These are phyloP conservation scores for Todus mexicanus DNA, from an alignment of 2,797 vertebrate genomes.

Conservation along the genomic window DNA sequence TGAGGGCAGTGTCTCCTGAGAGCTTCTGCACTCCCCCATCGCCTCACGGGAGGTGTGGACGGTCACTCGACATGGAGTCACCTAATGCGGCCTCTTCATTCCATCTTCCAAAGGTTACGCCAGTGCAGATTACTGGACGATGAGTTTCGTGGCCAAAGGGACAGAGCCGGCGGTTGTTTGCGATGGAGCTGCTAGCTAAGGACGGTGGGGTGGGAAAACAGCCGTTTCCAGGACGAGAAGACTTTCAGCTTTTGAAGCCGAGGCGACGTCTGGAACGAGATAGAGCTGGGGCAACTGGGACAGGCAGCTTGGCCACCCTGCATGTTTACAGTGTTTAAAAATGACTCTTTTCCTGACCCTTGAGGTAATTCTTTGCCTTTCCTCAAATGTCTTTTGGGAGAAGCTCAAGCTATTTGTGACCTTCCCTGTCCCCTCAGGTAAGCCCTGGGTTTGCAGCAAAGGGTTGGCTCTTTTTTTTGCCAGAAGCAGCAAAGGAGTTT, in stretches of 20 bases:
- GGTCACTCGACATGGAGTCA: background rate
- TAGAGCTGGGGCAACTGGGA: conserved; percentile 6
- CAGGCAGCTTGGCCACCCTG: conserved; percentile 52
- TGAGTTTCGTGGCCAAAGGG: conserved; percentile 71
- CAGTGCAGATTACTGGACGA: conserved; percentile 61
- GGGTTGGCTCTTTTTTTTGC: background rate
- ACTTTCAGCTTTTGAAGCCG: conserved; percentile 32
- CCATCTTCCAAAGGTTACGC: conserved; percentile 65
- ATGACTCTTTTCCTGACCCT: conserved; percentile 42
- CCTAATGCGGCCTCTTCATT: background rate
- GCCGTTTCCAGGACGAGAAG: background rate
- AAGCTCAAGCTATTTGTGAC: conserved; percentile 35
- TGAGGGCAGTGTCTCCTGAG: background rate
- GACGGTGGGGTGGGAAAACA: background rate
- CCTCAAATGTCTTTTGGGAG: conserved; percentile 42
- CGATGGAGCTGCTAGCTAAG: conserved; percentile 71
- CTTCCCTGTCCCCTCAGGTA: conserved; percentile 51
- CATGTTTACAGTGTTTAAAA: conserved; percentile 50
- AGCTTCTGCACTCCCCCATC: background rate
- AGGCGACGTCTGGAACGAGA: conserved; percentile 17
- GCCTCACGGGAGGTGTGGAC: background rate
- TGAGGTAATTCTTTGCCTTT: conserved; percentile 49
- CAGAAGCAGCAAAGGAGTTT: conserved; percentile 32
- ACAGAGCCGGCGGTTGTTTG: conserved; percentile 70
- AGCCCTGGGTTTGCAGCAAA: conserved; percentile 40